Conservation (phyloP, 2,797 vertebrate genomes). For the Falco peregrinus region DNA sequence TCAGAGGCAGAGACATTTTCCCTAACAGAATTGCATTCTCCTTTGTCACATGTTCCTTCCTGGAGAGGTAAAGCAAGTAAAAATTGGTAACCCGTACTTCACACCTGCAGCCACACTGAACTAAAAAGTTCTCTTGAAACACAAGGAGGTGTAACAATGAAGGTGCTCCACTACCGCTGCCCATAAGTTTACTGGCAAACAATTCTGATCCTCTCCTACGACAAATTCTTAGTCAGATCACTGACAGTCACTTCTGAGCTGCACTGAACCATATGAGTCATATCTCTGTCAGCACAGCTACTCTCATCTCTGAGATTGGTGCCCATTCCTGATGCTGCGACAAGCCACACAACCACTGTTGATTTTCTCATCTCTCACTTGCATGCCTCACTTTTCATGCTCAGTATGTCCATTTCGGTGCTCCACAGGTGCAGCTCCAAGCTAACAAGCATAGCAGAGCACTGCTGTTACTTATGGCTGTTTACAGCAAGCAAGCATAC, state of each 20-base stretch:
- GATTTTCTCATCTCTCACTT: neutral
- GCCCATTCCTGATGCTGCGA: neutral
- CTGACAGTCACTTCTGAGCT: neutral
- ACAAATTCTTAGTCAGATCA: neutral
- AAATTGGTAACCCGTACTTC: neutral
- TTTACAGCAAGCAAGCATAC: neutral
- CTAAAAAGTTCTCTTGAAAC: neutral
- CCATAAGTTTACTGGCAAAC: neutral
- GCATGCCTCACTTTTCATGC: neutral
- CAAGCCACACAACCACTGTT: neutral
- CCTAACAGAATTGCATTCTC: neutral
- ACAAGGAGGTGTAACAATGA: neutral
- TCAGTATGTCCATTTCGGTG: neutral
- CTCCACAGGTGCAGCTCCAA: neutral
- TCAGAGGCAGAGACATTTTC: neutral
- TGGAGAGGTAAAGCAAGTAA: neutral
- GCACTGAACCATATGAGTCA: neutral
- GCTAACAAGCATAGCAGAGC: neutral
- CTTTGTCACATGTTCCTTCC: neutral
- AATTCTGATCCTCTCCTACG: neutral
- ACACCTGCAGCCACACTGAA: neutral
- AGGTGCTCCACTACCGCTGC: neutral
- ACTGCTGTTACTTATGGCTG: neutral
- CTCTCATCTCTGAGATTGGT: neutral
- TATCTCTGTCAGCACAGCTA: neutral